Evolutionary conservation across 2,113 vertebrate genomes (phyloP), one percentile per base, ranked within the genome.

Genomic region (Malurus cyaneus): DNA sequence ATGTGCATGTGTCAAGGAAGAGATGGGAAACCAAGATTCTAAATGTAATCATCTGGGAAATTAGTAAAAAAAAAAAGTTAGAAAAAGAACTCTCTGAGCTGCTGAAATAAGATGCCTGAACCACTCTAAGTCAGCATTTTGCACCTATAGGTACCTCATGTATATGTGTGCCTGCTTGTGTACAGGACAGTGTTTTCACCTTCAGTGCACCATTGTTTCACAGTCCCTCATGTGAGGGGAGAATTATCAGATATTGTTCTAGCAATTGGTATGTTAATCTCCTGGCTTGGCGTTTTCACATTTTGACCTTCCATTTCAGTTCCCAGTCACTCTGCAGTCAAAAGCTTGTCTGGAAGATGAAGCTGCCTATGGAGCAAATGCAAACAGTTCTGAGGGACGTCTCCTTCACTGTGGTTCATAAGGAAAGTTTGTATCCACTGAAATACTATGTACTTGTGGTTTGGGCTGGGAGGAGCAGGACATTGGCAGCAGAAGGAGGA

Each of bases 351-450:
- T 59, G 32, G 26, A 74, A 87, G 60, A 47, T 29, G 13, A 17
- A 49, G 15, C 36, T 42, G n/a, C 15, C 42, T 15, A 1, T 14
- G 16, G 21, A 70, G 29, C 17, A 44, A 88, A 76, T 28, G 41
- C 49, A 84, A 53, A 60, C 6, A 17, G 23, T 56, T 81, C 71
- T 36, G n/a, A 76, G 49, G 46, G 41, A 49, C 18, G 6, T 28
- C 12, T 6, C 7, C 8, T 53, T 12, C 0, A 0, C 53, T 46
- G 65, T 41, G 52, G n/a, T 49, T 49, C 70, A 41, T 0, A 0
- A 61, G 36, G n/a, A 10, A 80, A 34, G 29, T 20, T 34, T 52
- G 18, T 24, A 36, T 6, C 12, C 32, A 20, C 25, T 64, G 70
- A 53, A 80, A 52, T 7, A 7, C 0, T 3, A 29, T 29, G 13